Evolutionary conservation across 30 jellyfish, hydroid and myxozoan species (phyloP), one percentile per base, ranked within the genome.

Genomic region (Turritopsis rubra): DNA sequence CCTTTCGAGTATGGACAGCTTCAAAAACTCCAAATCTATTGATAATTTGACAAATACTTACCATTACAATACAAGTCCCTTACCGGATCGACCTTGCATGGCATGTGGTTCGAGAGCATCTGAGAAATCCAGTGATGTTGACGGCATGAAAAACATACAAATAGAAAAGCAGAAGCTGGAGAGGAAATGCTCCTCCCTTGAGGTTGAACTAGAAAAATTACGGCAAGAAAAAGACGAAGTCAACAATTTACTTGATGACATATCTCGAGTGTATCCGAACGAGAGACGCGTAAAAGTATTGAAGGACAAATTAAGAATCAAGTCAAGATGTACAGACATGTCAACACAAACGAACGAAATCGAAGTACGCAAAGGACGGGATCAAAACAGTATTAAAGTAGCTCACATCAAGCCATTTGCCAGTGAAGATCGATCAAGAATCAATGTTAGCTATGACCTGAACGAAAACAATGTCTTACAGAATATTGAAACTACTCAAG

Each of bases 381-480:
- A 65, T 65, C 41, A 26, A 23, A 41, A 80, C 30, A 65, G 87
- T 52, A 54, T 26, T 21, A 82, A 82, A 71, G 84, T 82, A 26
- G 88, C 88, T 31, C 88, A 71, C 73, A 82, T 82, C 71, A 71
- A 82, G 31, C 88, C 88, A 3, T 71, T 82, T 30, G 72, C 75
- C 31, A 52, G 81, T 21, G 79, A 41, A 23, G 72, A 85, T 24
- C 82, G 82, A 20, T 52, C 82, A 24, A 82, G 53, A 18, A 82
- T 82, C 0, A 82, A 82, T 28, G 71, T 82, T 26, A 41, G 70
- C 0, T 82, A 82, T 29, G 85, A 82, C 25, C 41, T 82, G 86
- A 82, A 68, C 65, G 87, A 80, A 80, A 65, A 80, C 66, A 68
- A 65, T 80, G 84, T 53, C 52, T 9, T 80, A 19, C 52, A 60